Conservation (phyloP, 2,113 vertebrate genomes). For the Isurus oxyrinchus region DNA sequence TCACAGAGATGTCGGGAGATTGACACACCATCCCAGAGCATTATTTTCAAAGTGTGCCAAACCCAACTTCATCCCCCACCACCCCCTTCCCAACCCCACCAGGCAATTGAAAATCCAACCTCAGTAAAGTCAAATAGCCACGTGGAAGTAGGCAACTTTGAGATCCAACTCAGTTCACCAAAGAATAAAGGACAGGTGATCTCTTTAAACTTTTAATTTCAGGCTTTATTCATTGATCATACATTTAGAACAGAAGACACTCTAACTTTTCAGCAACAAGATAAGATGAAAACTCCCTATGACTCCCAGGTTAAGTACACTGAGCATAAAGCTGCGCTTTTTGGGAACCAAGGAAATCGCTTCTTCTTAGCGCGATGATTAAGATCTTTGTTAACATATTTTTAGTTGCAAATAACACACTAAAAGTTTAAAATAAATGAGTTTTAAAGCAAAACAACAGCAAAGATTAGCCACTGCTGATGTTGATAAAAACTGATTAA, state of each 20-base stretch:
- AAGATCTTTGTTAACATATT: not conserved
- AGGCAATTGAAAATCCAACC: too few relatives aligned
- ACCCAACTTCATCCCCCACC: too few relatives aligned
- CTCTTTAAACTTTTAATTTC: not conserved
- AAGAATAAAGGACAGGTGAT: not conserved
- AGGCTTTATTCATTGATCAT: not conserved
- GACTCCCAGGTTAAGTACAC: not conserved
- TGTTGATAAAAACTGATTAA: not conserved
- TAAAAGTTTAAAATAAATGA: not conserved
- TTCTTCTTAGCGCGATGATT: not conserved
- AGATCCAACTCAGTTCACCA: not conserved
- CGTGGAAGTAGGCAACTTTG: not conserved
- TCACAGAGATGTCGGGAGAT: too few relatives aligned
- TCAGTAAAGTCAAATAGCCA: not conserved
- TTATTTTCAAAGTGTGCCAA: too few relatives aligned
- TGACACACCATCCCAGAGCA: too few relatives aligned
- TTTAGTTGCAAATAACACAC: not conserved
- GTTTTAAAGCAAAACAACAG: not conserved
- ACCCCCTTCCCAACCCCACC: too few relatives aligned
- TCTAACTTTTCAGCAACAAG: not conserved
- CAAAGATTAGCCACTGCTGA: not conserved
- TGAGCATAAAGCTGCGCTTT: not conserved
- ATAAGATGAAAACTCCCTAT: not conserved
- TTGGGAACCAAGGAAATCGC: not conserved
- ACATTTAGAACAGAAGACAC: not conserved